Evolutionary conservation across 1,140 invertebrate genomes (phyloP), one percentile per base, ranked within the genome.

Genomic region (Trissolcus basalis): DNA sequence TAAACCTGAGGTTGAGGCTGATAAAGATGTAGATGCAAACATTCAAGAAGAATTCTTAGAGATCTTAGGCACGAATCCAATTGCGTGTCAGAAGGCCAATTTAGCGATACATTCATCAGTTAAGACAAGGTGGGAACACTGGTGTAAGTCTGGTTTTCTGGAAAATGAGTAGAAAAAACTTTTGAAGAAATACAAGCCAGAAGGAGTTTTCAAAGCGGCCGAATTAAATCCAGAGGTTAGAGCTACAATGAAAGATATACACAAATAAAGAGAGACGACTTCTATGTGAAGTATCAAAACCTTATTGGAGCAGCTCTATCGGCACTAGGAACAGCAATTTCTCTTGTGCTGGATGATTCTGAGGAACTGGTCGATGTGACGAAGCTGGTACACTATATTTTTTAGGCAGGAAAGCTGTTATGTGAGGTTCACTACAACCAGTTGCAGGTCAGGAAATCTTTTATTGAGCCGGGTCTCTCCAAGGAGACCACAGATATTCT

Each of bases 41-140:
- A 39, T 60, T 12, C 47, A 48, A 35, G 45, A 60, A 6, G 56
- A 60, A 0, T 27, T 48, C 16, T n/a, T 60, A 60, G 45, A 60
- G 45, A 61, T 61, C 43, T 41, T 61, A 7, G 47, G 58, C 19
- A 12, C 4, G 35, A 48, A 61, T 50, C 58, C 47, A 41, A 33
- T 15, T 19, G 12, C 36, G 19, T 61, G 35, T 5, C 41, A 61
- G 39, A 51, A 39, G 15, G 35, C 10, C 1, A 61, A 50, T 9
- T 43, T 50, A 2, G 47, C 39, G 0, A 13, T 50, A 10, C n/a
- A 50, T 27, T 3, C 47, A 3, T 39, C 58, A 12, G 15, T 61
- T 9, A 7, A 44, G 13, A n/a, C 33, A 11, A 61, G 47, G 27
- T 61, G 58, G 58, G 16, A 51, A 7, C 41, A 12, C 10, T 61